Conservation (phyloP, 2,113 vertebrate species). For the Origma solitaria region DNA sequence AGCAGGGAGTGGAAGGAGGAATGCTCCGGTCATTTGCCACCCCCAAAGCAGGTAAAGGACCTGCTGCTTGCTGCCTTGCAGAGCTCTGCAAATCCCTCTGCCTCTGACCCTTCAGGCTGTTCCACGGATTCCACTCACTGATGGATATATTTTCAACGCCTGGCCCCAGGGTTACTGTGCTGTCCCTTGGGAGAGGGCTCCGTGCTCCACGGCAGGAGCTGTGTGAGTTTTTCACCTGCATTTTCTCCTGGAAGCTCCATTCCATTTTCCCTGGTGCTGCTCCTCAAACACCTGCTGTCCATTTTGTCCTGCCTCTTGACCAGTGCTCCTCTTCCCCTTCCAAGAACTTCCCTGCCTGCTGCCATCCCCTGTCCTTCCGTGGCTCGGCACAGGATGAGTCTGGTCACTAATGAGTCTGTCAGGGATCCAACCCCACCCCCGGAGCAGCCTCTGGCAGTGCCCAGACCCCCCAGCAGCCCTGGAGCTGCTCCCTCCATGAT, state of each 20-base stretch:
- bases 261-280: neutral
- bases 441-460: neutral
- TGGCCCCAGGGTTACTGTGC: neutral
- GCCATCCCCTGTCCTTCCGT: fast-evolving
- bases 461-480: neutral
- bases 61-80: neutral
- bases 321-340: neutral
- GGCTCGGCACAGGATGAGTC: neutral
- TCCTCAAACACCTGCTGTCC: neutral
- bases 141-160: neutral
- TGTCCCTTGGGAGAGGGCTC: neutral
- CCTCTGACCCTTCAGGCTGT: neutral
- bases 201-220: neutral
- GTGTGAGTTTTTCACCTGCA: neutral
- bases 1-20: neutral
- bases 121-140: neutral
- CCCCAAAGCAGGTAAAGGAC: neutral
- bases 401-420: neutral
- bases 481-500: neutral
- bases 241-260: constrained; percentile 6
- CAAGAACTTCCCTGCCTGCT: neutral
- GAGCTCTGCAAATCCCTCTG: neutral
- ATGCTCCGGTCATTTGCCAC: neutral
- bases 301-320: neutral
- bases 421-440: neutral